A percentile compares a stretch with the other conserved stretches of the same genome.
These are phyloP conservation scores for Nemotelus nigrinus DNA, from an alignment of 2,888 invertebrate genomes.

Conservation along the genomic window DNA sequence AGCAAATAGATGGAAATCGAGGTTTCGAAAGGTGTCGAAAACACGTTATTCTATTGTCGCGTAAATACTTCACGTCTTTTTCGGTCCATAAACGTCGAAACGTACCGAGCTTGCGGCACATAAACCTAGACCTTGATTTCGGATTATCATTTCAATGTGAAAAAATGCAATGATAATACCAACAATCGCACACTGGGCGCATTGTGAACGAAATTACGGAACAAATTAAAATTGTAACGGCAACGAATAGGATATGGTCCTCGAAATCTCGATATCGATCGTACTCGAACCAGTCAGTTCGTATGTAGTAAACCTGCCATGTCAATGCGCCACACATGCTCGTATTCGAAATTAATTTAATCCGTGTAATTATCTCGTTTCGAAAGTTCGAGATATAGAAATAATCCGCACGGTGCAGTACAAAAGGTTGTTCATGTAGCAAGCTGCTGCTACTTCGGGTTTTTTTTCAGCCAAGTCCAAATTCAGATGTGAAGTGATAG, in stretches of 20 bases:
- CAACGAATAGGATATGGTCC: not conserved
- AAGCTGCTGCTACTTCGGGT: too few species aligned
- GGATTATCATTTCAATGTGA: constrained; percentile 7
- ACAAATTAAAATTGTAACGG: constrained; percentile 36
- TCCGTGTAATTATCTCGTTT: constrained; percentile 33
- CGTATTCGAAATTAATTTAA: constrained; percentile 17
- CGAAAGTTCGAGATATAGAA: not conserved
- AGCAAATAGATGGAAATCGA: too few species aligned
- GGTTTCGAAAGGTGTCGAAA: too few species aligned
- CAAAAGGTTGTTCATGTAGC: not conserved
- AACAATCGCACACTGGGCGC: not conserved
- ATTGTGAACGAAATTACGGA: constrained; percentile 21
- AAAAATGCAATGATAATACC: not conserved
- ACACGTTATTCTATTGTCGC: too few species aligned
- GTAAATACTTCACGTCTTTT: too few species aligned
- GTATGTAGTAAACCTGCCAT: too few species aligned
- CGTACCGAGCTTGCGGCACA: not conserved
- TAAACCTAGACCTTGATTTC: constrained; percentile 22
- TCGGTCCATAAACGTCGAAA: not conserved
- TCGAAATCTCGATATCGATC: not conserved
- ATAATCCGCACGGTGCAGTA: constrained; percentile 1
- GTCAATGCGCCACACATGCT: not conserved
- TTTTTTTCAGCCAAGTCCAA: too few species aligned
- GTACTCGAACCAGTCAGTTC: not conserved
- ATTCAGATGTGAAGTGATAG: too few species aligned